Conservation (phyloP, 2,113 vertebrate genomes). For the Callionymus lyra region DNA sequence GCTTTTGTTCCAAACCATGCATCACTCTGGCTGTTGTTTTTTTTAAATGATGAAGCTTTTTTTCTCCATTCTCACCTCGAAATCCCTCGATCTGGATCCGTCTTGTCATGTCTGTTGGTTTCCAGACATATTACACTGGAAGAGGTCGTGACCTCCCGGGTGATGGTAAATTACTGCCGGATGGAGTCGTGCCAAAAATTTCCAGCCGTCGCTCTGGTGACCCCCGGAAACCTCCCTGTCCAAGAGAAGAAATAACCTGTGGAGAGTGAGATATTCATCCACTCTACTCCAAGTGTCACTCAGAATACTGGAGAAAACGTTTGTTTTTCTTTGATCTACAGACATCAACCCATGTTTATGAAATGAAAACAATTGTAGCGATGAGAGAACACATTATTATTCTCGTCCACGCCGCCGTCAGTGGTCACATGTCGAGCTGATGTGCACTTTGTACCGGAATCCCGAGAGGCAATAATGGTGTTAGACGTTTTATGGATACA, state of each 20-base stretch:
- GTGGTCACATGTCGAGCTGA: neutral
- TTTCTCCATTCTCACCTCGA: constrained; percentile 20
- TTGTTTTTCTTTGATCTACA: too few relatives aligned
- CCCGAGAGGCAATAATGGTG: neutral
- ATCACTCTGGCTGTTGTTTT: constrained; percentile 28
- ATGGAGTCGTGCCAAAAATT: too few relatives aligned
- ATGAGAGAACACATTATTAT: neutral
- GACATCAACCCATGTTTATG: too few relatives aligned
- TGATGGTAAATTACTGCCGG: constrained; percentile 18
- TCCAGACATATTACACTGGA: constrained; percentile 32
- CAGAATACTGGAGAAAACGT: too few relatives aligned
- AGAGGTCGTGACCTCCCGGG: constrained; percentile 18
- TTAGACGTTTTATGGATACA: neutral
- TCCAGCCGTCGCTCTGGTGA: constrained; percentile 1
- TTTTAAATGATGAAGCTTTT: neutral
- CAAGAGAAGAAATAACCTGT: constrained; percentile 4
- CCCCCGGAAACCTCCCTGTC: constrained; percentile 6
- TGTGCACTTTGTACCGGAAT: neutral
- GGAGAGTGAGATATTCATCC: too few relatives aligned
- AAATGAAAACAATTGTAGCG: neutral
- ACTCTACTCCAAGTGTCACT: too few relatives aligned
- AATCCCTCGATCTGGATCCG: constrained; percentile 27
- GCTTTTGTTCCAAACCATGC: constrained; percentile 22
- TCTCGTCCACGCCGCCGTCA: neutral
- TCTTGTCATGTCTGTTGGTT: constrained; percentile 18